Base-by-base conservation (phyloP, 2,888 invertebrate genomes). In the Junonia oenone region DNA sequence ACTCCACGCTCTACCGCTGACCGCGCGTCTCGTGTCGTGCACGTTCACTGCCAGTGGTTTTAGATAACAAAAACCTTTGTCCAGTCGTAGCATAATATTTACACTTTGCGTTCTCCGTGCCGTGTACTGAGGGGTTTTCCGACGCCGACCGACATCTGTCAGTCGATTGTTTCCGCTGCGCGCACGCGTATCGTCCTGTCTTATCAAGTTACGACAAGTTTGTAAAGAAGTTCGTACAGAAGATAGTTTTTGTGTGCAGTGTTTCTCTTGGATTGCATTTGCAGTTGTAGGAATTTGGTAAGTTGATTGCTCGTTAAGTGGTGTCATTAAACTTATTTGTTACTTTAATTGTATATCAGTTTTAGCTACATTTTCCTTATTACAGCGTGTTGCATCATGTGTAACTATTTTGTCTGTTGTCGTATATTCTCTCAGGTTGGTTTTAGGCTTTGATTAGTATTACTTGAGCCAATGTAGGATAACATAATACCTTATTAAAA, bases 11-110 rank as follows among this genome's bases (percentile, higher is more conserved):
- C 75, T 73, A 75, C 79, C 87, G 81, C 84, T 81, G 87, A 63
- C 81, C 88, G 88, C 76, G 85, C 83, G 76, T 65, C 73, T 75
- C 75, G 83, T 77, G 75, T 80, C 70, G 73, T 72, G 68, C 76
- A 75, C 78, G 81, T 73, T 76, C 78, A 71, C 83, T 83, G 81
- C 76, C 83, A 80, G 78, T 76, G 81, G 81, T 83, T 83, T 78
- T 84, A 83, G 85, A 86, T 87, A 85, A 88, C 88, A 83, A 86
- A 86, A 89, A 86, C 90, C 89, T 90, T 90, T 90, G 90, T 90
- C 89, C 88, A 84, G 86, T 73, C 79, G 78, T 73, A 81, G 77
- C 83, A 84, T 84, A 87, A 89, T 88, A 89, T 88, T 90, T 84
- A 88, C 87, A 78, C 76, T 68, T 73, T 72, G 76, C 76, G 81